A percentile compares a stretch with the other conserved stretches of the same genome.
Conservation (phyloP, 1,140 invertebrate genomes). For the Phortica variegata region DNA sequence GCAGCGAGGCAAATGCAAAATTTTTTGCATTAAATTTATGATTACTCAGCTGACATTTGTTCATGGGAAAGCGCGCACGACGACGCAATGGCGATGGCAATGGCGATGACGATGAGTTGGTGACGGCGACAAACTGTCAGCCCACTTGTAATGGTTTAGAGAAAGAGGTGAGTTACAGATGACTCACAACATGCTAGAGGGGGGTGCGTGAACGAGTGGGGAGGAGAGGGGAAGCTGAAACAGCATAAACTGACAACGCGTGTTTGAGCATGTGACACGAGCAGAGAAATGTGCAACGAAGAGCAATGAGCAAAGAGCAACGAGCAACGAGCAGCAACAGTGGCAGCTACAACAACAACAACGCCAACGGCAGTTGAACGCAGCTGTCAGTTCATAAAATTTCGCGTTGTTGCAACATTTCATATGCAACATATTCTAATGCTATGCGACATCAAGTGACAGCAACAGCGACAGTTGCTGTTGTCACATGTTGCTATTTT, state of each 20-base stretch:
- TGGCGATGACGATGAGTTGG: too few species aligned
- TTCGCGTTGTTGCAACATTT: conserved; percentile 17
- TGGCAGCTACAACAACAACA: too few species aligned
- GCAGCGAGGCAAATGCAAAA: conserved; percentile 39
- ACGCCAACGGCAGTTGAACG: too few species aligned
- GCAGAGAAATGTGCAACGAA: too few species aligned
- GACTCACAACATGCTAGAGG: background rate
- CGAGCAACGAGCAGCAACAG: too few species aligned
- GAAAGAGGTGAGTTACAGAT: background rate
- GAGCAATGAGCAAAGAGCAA: too few species aligned
- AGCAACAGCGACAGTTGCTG: conserved; percentile 55
- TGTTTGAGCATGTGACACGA: too few species aligned
- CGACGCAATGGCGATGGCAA: conserved; percentile 9
- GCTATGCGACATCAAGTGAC: conserved; percentile 53
- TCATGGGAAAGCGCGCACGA: conserved; percentile 15
- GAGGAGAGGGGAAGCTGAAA: background rate
- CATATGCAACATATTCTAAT: conserved; percentile 50
- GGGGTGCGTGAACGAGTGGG: background rate
- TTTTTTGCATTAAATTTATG: conserved; percentile 54
- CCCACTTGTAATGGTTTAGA: background rate
- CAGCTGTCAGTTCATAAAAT: conserved; percentile 20
- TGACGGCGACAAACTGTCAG: conserved; percentile 5
- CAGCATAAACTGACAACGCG: too few species aligned
- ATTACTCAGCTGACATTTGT: conserved; percentile 54
- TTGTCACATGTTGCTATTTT: conserved; percentile 51